Conservation (phyloP, 2,888 invertebrate species). For the Heliconius aoede region DNA sequence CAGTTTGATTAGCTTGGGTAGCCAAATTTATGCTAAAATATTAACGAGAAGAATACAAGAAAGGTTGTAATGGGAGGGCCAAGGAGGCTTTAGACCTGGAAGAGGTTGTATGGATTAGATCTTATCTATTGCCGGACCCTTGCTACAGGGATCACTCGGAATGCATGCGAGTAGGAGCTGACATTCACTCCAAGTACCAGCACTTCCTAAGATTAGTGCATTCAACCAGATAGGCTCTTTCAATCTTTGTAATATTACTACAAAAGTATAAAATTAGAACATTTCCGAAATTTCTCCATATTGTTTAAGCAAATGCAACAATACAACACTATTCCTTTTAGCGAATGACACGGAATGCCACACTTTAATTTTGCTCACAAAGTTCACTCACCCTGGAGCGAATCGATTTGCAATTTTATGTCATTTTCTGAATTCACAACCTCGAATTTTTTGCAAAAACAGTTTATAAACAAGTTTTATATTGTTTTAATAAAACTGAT, state of each 20-base stretch:
- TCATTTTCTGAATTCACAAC: neutral
- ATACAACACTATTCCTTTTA: slow-evolving; percentile 30
- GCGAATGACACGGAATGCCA: slow-evolving; percentile 34
- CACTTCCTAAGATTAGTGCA: no score
- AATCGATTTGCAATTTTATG: slow-evolving; percentile 13
- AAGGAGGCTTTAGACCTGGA: no score
- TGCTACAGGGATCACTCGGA: no score
- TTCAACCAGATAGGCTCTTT: neutral
- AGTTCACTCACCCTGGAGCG: slow-evolving; percentile 36
- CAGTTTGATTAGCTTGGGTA: no score
- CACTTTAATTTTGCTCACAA: slow-evolving; percentile 32
- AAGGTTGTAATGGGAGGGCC: no score
- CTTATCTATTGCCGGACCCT: no score
- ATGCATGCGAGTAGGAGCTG: no score
- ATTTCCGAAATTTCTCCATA: slow-evolving; percentile 3
- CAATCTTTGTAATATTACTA: neutral
- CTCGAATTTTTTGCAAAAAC: neutral
- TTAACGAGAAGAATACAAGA: no score
- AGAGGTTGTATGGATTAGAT: no score
- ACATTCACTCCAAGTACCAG: no score
- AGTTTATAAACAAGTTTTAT: neutral
- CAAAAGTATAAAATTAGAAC: neutral
- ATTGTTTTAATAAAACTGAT: no score
- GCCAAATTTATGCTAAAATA: no score
- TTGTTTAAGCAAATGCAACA: slow-evolving; percentile 6